These are phyloP conservation scores for Petaurus breviceps DNA, from an alignment of 2,113 vertebrate species.

Conservation along the genomic window DNA sequence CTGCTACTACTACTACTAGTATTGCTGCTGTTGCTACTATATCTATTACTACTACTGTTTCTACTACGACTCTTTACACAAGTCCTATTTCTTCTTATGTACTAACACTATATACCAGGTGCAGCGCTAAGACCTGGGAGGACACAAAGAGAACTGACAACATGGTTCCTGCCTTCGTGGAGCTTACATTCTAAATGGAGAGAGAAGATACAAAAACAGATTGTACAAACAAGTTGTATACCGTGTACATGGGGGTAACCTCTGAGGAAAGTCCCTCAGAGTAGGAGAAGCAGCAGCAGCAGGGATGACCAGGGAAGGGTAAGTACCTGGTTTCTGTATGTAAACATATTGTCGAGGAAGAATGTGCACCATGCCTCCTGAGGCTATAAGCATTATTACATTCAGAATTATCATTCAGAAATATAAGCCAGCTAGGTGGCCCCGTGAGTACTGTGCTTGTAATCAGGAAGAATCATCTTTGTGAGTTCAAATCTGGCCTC, in stretches of 20 bases:
- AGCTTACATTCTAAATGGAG: background rate
- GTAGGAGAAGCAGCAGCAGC: background rate
- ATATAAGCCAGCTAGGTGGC: background rate
- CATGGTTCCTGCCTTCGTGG: background rate
- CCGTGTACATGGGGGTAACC: background rate
- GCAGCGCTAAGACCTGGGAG: background rate
- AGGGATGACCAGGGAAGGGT: background rate
- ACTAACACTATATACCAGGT: background rate
- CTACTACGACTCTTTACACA: background rate
- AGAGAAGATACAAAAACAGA: background rate
- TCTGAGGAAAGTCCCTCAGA: no score
- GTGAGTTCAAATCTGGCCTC: no score
- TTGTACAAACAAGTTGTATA: background rate
- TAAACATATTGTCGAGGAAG: background rate
- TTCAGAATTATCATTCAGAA: background rate
- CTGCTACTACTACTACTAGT: background rate
- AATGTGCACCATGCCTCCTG: background rate
- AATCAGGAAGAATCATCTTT: no score
- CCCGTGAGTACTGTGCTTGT: no score
- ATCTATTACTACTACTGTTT: no score
- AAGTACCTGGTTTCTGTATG: background rate
- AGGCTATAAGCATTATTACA: background rate
- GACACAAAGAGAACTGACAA: background rate
- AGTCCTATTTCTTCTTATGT: background rate
- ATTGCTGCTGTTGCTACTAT: no score